A percentile compares a stretch with the other conserved stretches of the same genome.
These are phyloP conservation scores for Tragelaphus buxtoni DNA, from an alignment of 2,113 vertebrate genomes.

Conservation along the genomic window DNA sequence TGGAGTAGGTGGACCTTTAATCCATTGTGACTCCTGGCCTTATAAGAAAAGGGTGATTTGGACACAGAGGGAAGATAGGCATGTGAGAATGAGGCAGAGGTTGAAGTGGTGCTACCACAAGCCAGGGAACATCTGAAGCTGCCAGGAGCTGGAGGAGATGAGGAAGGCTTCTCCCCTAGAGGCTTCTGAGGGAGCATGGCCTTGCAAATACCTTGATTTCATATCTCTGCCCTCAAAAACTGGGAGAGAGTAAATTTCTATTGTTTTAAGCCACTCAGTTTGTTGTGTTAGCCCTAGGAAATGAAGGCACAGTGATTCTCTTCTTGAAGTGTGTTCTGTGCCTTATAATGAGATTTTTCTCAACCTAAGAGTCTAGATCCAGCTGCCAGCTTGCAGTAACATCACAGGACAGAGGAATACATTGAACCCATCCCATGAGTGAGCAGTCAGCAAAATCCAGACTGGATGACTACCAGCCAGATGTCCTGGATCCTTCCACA, in stretches of 20 bases:
- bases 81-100: not conserved
- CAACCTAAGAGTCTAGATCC: not conserved
- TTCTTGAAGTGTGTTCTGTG: not conserved
- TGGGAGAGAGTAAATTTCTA: not conserved
- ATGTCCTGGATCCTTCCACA: not conserved
- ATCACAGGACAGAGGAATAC: not conserved
- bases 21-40: not conserved
- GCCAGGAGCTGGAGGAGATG: not conserved
- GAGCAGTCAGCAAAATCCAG: not conserved
- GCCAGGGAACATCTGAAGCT: not conserved
- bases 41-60: not conserved
- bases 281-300: not conserved
- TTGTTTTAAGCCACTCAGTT: not conserved
- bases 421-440: not conserved
- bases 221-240: not conserved
- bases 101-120: not conserved
- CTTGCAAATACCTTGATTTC: not conserved
- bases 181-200: not conserved
- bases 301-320: accelerated
- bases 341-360: not conserved
- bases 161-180: not conserved
- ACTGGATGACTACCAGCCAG: not conserved
- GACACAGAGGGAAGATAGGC: not conserved
- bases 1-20: not conserved
- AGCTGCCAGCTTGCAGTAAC: not conserved